Percentiles rank a stretch among this genome's conserved stretches.
Evolutionary conservation across 2,113 vertebrate genomes (phyloP).

Genomic region (Neogobius melanostomus): DNA sequence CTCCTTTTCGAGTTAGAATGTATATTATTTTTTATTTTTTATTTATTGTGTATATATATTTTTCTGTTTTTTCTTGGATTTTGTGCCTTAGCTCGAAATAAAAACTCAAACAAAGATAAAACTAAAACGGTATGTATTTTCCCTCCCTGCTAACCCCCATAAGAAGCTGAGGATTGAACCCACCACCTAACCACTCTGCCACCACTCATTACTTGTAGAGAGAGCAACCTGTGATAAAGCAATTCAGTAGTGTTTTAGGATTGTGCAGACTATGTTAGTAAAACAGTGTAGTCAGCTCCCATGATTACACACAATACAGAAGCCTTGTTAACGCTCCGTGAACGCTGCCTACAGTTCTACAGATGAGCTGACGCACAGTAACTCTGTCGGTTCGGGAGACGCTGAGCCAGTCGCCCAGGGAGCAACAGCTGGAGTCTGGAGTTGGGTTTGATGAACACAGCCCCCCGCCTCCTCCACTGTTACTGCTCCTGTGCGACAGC

Average conservation of each 20-base stretch:
- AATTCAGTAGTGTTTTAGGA: constrained; percentile 2
- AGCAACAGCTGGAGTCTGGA: constrained; percentile 49
- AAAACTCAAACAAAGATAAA: too few relatives aligned
- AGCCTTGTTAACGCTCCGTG: constrained; percentile 31
- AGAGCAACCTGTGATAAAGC: neutral
- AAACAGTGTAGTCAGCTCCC: constrained; percentile 24
- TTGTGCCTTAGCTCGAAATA: too few relatives aligned
- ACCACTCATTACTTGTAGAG: neutral
- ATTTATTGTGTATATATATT: too few relatives aligned
- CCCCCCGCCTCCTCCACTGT: constrained; percentile 7
- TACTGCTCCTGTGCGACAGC: constrained; percentile 13
- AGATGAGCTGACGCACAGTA: constrained; percentile 15
- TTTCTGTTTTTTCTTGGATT: too few relatives aligned
- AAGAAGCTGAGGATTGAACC: too few relatives aligned
- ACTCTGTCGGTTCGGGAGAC: constrained; percentile 18
- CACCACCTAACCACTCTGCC: too few relatives aligned
- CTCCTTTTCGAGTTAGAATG: too few relatives aligned
- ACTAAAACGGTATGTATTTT: too few relatives aligned
- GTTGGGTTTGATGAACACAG: constrained; percentile 52
- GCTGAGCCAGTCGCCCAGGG: constrained; percentile 38
- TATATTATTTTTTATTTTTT: too few relatives aligned
- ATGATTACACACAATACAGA: constrained; percentile 20
- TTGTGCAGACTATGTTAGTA: constrained; percentile 18
- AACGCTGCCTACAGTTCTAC: constrained; percentile 2
- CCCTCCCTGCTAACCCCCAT: too few relatives aligned